Percentiles rank a stretch among this genome's conserved stretches.
Evolutionary conservation across 1,140 invertebrate genomes (phyloP).

Genomic region (Hycleus cichorii): DNA sequence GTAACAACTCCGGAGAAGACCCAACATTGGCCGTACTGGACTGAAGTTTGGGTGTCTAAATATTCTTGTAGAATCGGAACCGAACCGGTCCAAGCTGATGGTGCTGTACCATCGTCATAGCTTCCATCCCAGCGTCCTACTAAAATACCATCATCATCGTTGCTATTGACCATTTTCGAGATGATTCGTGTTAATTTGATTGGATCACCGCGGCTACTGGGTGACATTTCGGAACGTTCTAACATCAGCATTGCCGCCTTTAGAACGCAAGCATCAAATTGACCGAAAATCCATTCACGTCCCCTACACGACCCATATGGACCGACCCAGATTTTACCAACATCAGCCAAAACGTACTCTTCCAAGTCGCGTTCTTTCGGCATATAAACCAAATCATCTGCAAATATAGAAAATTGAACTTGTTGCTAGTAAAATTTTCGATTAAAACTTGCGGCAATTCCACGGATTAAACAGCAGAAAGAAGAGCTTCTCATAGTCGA

Average conservation of each 20-base stretch:
- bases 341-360: slow-evolving; percentile 66
- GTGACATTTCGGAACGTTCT: slow-evolving; percentile 48
- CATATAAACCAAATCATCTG: slow-evolving; percentile 62
- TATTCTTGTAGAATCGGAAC: slow-evolving; percentile 56
- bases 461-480: slow-evolving; percentile 82
- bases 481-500: slow-evolving; percentile 51
- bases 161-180: slow-evolving; percentile 65
- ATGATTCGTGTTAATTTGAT: slow-evolving; percentile 61
- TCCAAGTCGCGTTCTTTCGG: slow-evolving; percentile 50
- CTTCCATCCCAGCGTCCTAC: slow-evolving; percentile 65
- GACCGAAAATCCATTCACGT: slow-evolving; percentile 64
- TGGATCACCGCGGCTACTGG: slow-evolving; percentile 57
- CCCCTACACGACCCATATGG: slow-evolving; percentile 51
- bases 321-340: slow-evolving; percentile 68
- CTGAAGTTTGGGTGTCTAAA: slow-evolving; percentile 50
- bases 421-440: slow-evolving; percentile 2
- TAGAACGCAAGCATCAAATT: slow-evolving; percentile 57
- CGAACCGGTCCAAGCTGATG: slow-evolving; percentile 59
- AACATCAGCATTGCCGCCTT: slow-evolving; percentile 55
- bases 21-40: slow-evolving; percentile 73
- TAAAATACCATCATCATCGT: slow-evolving; percentile 62
- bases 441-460: slow-evolving; percentile 55
- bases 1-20: slow-evolving; percentile 66
- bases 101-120: slow-evolving; percentile 60
- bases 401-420: slow-evolving; percentile 14